These are phyloP conservation scores for Umimayanthus kanabou DNA, from an alignment of 92 coral and sea anemone species.

Conservation along the genomic window DNA sequence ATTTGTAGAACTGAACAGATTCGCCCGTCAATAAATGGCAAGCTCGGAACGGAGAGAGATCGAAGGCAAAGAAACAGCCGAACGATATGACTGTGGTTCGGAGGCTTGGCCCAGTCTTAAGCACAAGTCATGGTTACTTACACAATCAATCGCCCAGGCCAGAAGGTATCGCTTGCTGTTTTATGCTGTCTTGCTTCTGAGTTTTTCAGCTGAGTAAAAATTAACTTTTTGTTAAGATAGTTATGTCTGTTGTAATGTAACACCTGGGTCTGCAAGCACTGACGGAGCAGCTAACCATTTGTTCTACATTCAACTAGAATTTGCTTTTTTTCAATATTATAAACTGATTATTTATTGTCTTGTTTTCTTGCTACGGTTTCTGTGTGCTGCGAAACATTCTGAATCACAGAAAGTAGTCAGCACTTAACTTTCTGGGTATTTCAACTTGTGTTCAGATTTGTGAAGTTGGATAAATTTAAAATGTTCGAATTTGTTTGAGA, in stretches of 20 bases:
- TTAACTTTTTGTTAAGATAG: neutral
- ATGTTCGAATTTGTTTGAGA: neutral
- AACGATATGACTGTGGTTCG: conserved; percentile 52
- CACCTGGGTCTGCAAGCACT: neutral
- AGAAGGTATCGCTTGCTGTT: conserved; percentile 12
- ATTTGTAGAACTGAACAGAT: neutral
- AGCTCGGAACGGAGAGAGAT: conserved; percentile 61
- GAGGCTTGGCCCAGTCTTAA: conserved; percentile 45
- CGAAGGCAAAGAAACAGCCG: conserved; percentile 74
- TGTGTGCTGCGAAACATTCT: neutral
- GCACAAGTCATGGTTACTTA: conserved; percentile 32
- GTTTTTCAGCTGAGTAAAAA: neutral
- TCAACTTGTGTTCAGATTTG: neutral
- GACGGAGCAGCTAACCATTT: neutral
- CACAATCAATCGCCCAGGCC: conserved; percentile 38
- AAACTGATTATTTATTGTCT: neutral
- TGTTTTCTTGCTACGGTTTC: neutral
- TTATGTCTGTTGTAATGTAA: neutral
- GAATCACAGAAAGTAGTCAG: neutral
- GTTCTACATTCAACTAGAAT: neutral
- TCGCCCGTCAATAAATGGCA: conserved; percentile 54
- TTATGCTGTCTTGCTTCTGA: neutral
- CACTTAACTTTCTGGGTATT: no score
- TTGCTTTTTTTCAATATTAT: neutral
- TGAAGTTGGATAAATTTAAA: no score